Conservation (phyloP, 2,113 vertebrate genomes). For the Centropristis striata region DNA sequence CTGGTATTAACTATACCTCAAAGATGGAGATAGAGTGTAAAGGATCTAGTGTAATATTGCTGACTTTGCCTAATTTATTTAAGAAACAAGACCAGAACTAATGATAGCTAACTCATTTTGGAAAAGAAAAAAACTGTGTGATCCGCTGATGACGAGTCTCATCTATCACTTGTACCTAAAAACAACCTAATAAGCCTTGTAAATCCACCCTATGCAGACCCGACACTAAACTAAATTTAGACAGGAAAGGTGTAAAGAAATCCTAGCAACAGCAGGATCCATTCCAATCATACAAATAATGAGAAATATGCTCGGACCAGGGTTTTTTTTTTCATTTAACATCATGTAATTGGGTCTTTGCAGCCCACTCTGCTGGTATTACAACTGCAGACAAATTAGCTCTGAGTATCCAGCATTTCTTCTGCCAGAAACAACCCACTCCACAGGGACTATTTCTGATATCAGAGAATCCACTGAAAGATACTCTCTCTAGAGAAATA, state of each 20-base stretch:
- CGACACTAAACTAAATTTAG: no score
- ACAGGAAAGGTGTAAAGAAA: neutral
- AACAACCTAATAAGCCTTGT: no score
- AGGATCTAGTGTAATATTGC: no score
- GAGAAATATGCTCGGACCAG: neutral
- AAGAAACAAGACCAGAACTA: no score
- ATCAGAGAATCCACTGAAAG: slow-evolving; percentile 35
- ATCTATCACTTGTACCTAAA: no score
- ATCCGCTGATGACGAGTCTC: no score
- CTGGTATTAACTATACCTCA: no score
- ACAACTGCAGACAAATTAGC: slow-evolving; percentile 21
- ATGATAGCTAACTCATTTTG: no score
- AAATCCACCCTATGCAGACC: no score
- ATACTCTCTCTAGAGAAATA: slow-evolving; percentile 24
- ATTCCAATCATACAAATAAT: neutral
- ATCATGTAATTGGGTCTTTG: neutral
- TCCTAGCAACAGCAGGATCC: neutral
- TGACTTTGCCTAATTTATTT: no score
- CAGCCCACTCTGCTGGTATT: neutral
- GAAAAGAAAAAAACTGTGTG: no score
- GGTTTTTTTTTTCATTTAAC: slow-evolving; percentile 9
- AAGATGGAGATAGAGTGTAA: no score
- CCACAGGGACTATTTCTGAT: slow-evolving; percentile 23
- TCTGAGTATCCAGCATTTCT: neutral
- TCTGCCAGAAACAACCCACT: slow-evolving; percentile 16